Percentiles rank a stretch among this genome's conserved stretches.
Conservation (phyloP, 2,797 vertebrate genomes). For the Acridotheres tristis region DNA sequence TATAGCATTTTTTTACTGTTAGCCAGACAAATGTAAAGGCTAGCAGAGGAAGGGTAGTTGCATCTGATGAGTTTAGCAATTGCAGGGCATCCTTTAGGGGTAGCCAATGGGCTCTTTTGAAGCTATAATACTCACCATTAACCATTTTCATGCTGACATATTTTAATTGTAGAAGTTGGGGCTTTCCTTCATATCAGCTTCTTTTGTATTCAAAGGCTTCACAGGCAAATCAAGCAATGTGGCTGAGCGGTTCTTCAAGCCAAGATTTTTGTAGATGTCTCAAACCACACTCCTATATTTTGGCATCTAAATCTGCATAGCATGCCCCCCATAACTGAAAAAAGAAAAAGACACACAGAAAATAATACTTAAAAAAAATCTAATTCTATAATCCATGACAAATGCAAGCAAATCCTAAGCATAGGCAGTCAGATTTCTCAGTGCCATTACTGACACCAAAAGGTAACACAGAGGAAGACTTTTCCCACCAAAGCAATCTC, state of each 20-base stretch:
- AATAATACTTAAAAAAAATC: background rate
- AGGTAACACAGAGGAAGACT: background rate
- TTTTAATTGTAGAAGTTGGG: constrained; percentile 40
- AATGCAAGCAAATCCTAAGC: constrained; percentile 29
- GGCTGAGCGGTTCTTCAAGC: constrained; percentile 12
- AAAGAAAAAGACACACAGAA: background rate
- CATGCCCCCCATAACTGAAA: background rate
- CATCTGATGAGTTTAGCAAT: constrained; percentile 81
- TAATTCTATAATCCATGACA: constrained; percentile 10
- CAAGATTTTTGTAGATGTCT: background rate
- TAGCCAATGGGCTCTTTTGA: constrained; percentile 78
- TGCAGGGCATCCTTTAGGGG: constrained; percentile 78
- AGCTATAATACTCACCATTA: constrained; percentile 79
- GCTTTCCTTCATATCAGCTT: constrained; percentile 33
- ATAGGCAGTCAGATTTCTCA: background rate
- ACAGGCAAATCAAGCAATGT: background rate
- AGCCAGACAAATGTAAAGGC: constrained; percentile 76
- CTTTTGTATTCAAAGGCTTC: background rate
- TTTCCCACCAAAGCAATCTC: background rate
- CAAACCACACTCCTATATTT: background rate
- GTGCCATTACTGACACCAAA: background rate
- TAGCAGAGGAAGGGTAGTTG: constrained; percentile 77
- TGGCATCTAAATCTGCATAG: background rate
- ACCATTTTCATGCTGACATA: constrained; percentile 75
- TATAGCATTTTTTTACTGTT: constrained; percentile 78